Percentiles rank a stretch among this genome's conserved stretches.
These are phyloP conservation scores for Radopholus similis DNA, from an alignment of 1,140 invertebrate species.

Conservation along the genomic window DNA sequence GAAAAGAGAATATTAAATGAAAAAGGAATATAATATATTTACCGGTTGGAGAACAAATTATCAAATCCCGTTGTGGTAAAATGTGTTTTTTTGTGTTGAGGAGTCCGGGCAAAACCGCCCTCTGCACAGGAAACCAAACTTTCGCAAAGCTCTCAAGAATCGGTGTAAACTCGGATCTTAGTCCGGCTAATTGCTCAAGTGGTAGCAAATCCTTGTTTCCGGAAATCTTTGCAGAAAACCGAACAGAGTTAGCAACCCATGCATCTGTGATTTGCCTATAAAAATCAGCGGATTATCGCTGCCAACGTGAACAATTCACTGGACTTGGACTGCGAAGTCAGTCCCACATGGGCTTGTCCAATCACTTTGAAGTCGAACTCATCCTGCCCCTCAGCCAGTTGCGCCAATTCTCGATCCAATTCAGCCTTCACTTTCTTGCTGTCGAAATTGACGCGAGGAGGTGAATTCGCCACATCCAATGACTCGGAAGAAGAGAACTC, in stretches of 20 bases:
- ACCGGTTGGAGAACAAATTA: slow-evolving; percentile 40
- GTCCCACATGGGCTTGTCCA: not conserved
- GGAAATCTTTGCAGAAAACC: slow-evolving; percentile 32
- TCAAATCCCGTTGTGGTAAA: slow-evolving; percentile 40
- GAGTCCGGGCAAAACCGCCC: slow-evolving; percentile 32
- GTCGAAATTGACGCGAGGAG: no score
- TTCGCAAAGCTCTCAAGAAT: slow-evolving; percentile 17
- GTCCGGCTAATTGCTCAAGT: slow-evolving; percentile 11
- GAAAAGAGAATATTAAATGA: not conserved
- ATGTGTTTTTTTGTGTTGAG: slow-evolving; percentile 7
- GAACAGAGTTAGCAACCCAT: slow-evolving; percentile 24
- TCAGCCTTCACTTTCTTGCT: not conserved
- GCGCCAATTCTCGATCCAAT: not conserved
- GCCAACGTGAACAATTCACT: not conserved
- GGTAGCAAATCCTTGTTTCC: not conserved
- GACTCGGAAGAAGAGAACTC: not conserved
- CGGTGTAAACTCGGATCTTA: slow-evolving; percentile 16
- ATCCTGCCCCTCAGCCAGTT: not conserved
- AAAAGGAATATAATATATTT: not conserved
- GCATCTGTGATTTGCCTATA: not conserved
- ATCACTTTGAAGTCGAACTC: not conserved
- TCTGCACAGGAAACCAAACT: slow-evolving; percentile 44
- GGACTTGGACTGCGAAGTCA: not conserved
- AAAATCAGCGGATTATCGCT: not conserved
- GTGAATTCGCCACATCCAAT: no score